A percentile compares a stretch with the other conserved stretches of the same genome.
These are phyloP conservation scores for Eueides isabella DNA, from an alignment of 1,140 invertebrate genomes.

Conservation along the genomic window DNA sequence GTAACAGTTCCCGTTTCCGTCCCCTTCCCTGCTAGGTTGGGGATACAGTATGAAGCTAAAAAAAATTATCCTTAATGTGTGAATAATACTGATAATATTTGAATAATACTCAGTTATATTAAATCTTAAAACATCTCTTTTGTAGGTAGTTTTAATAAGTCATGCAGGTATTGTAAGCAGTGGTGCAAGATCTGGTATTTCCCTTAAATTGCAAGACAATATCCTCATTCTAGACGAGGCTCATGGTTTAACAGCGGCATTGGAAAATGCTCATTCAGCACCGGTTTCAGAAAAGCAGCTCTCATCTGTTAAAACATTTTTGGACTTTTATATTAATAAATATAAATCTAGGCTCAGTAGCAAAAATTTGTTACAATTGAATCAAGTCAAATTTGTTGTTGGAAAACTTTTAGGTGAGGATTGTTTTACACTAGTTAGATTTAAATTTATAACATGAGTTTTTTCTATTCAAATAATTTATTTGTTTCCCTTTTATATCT, in stretches of 20 bases:
- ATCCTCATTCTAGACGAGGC: constrained; percentile 98
- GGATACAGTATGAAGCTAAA: too few species aligned
- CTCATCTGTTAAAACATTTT: constrained; percentile 86
- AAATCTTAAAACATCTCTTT: constrained; percentile 21
- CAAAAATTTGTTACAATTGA: constrained; percentile 92
- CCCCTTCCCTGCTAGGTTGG: too few species aligned
- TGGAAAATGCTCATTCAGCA: constrained; percentile 92
- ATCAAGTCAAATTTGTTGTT: constrained; percentile 93
- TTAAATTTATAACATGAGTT: neutral
- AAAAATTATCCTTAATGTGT: too few species aligned
- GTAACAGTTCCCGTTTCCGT: too few species aligned
- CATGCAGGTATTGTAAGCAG: constrained; percentile 95
- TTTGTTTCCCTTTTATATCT: too few species aligned
- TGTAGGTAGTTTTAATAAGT: constrained; percentile 88
- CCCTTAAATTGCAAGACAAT: constrained; percentile 92
- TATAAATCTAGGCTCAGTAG: constrained; percentile 91
- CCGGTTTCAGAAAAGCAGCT: constrained; percentile 87
- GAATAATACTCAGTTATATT: neutral
- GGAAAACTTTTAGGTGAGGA: constrained; percentile 86
- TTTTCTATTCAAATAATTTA: too few species aligned
- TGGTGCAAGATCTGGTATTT: constrained; percentile 90
- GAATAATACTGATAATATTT: too few species aligned
- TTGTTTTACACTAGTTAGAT: neutral
- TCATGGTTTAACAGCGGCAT: constrained; percentile 96
- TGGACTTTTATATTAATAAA: constrained; percentile 90